Base-by-base conservation (phyloP, 2,888 invertebrate species). In the Nemotelus nigrinus region DNA sequence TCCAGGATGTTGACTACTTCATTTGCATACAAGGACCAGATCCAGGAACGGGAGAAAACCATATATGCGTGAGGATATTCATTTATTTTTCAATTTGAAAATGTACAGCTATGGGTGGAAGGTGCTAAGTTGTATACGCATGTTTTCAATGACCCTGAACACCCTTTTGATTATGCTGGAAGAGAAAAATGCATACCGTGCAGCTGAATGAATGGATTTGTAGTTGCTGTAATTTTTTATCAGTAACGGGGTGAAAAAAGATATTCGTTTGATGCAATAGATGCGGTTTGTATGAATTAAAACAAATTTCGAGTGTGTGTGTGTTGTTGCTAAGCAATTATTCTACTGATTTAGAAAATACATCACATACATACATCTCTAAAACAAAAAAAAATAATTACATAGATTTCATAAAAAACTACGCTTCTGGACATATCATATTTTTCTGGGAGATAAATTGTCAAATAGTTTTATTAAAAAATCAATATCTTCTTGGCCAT, bases 141-240 rank as follows among this genome's bases (percentile, higher is more conserved):
- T 70, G 68, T 77, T 70, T 48, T 68, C 77, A 77, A 77, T 77
- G 77, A 77, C 67, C 68, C 65, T 60, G 77, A 77, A 77, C 77
- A 77, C 77, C 77, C 77, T 55, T 68, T 68, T 76, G 10, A 4
- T 25, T 25, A 25, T 25, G 25, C 6, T 57, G 57, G 41, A 63
- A 63, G 3, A 63, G 63, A 63, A 63, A 43, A 63, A 63, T 63
- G 63, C 63, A 63, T 41, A 63, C 43, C 10, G 63, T 45, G 10
- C 2, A 45, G 65, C 45, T 43, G 6, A 65, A 25, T 65, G 65
- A 65, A n/a, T 65, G 65, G n/a, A 44, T 65, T 44, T 65, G 65
- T 8, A 65, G 65, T 10, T 47, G 47, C 10, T 65, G 65, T 65
- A 65, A 65, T 65, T 65, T 65, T 3, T 6, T 65, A 39, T 10